phyloP scores from a whole-genome alignment of 2,797 vertebrate genomes.

The Phoxinus dragarum region DNA sequence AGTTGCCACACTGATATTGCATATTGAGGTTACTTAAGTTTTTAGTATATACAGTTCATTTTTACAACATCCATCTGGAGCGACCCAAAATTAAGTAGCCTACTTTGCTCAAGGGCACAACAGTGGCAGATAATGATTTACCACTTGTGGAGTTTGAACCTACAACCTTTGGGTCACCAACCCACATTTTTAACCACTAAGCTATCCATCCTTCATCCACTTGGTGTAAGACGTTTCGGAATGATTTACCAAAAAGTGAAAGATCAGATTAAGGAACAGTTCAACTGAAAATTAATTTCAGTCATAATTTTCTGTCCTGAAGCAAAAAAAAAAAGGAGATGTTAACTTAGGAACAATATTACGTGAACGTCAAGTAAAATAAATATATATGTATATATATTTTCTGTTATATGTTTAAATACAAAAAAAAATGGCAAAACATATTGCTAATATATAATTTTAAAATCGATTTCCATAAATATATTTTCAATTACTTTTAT shows the following conservation, averaged over 20 bases:
- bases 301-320: neutral
- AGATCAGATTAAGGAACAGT: neutral
- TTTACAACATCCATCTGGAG: neutral
- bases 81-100: neutral
- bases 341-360: neutral
- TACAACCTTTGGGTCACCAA: constrained; percentile 4
- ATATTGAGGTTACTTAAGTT: neutral
- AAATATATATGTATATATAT: too few species aligned
- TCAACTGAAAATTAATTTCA: neutral
- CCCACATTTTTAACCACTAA: neutral
- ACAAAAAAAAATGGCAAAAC: neutral
- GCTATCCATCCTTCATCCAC: neutral
- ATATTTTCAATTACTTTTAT: neutral
- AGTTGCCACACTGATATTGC: neutral
- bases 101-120: constrained; percentile 13
- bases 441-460: neutral
- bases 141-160: neutral
- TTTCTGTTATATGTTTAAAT: too few species aligned
- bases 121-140: neutral
- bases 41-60: neutral
- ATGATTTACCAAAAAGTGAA: constrained; percentile 9
- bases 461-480: neutral
- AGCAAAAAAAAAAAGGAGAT: neutral
- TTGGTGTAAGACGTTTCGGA: neutral
- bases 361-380: neutral